A percentile compares a stretch with the other conserved stretches of the same genome.
Evolutionary conservation across 2,888 invertebrate species (phyloP).

Genomic region (Pristionchus arcanus): DNA sequence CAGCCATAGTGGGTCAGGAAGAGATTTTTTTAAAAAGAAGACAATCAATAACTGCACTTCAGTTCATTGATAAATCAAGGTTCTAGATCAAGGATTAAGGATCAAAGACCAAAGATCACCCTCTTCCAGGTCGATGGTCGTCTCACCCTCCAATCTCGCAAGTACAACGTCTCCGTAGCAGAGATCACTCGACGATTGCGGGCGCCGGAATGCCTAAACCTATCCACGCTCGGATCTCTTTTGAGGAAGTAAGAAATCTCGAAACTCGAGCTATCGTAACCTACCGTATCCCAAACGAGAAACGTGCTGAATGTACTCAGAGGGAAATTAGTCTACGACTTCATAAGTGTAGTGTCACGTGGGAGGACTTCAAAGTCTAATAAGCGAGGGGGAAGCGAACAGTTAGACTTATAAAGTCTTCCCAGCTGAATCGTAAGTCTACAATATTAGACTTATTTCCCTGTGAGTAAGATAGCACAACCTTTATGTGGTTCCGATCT

Average conservation of each 20-base stretch:
- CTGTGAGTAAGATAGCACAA: too few relatives aligned
- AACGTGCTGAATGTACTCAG: too few relatives aligned
- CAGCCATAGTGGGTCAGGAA: background rate
- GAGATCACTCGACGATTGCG: conserved; percentile 18
- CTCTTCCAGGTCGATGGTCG: conserved; percentile 47
- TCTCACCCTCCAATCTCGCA: conserved; percentile 38
- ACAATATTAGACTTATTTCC: too few relatives aligned
- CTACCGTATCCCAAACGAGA: background rate
- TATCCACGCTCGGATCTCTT: conserved; percentile 32
- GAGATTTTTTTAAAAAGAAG: too few relatives aligned
- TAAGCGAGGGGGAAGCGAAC: too few relatives aligned
- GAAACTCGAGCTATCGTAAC: background rate
- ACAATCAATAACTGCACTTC: too few relatives aligned
- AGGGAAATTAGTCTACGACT: too few relatives aligned
- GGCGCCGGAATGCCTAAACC: conserved; percentile 49
- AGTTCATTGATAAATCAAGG: background rate
- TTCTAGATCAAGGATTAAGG: background rate
- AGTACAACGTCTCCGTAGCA: conserved; percentile 47
- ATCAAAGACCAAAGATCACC: background rate
- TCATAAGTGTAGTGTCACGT: too few relatives aligned
- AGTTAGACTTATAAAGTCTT: too few relatives aligned
- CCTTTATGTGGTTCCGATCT: too few relatives aligned
- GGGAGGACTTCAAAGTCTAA: too few relatives aligned
- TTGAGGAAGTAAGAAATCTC: conserved; percentile 6
- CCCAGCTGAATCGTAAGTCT: too few relatives aligned